Evolutionary conservation across 2,797 vertebrate species (phyloP).

Genomic region (Psittacula derbiana): DNA sequence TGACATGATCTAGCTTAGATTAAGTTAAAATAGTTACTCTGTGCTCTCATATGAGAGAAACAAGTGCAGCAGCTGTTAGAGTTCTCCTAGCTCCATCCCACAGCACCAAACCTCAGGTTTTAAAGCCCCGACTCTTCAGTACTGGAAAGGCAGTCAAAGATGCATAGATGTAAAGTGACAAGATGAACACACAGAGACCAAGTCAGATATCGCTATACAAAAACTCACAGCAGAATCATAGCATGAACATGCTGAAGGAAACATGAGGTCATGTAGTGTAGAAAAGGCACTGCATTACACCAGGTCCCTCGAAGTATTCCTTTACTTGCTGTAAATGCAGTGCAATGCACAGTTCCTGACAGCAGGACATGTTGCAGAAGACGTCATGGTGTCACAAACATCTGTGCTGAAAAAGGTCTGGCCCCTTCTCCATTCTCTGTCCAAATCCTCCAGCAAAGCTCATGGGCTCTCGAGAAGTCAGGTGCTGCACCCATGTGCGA

Average conservation of each 20-base stretch:
- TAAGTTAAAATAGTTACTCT: background rate
- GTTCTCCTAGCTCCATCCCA: background rate
- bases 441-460: background rate
- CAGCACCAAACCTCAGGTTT: background rate
- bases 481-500: fast-evolving
- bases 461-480: background rate
- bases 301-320: background rate
- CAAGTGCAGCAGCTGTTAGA: background rate
- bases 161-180: background rate
- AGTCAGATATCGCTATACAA: background rate
- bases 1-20: background rate
- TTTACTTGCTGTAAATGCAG: background rate
- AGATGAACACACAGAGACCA: background rate
- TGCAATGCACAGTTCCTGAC: background rate
- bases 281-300: background rate
- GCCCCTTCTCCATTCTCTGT: background rate
- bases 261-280: fast-evolving
- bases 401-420: background rate
- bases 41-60: background rate
- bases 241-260: background rate
- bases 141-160: background rate
- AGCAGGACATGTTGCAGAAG: background rate
- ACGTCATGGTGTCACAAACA: background rate
- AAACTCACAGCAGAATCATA: background rate
- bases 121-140: background rate